Base-by-base conservation (phyloP, 2,888 invertebrate genomes). In the Fragum sueziense region DNA sequence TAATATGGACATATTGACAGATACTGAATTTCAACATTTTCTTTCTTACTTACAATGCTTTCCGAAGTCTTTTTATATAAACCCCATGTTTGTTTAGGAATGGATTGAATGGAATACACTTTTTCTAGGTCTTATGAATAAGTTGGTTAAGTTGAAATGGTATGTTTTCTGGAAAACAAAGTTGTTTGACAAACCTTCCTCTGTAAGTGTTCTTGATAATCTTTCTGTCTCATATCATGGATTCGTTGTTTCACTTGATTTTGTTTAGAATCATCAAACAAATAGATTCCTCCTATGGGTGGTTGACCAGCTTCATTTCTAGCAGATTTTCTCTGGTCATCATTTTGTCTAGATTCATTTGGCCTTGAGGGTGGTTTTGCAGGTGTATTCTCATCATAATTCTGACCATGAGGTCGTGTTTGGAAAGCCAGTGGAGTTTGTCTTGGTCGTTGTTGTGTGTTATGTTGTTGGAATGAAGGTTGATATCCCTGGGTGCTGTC, bases 251-350 rank as follows among this genome's bases (percentile, higher is more conserved):
- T 65, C 17, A 65, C 31, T n/a, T 37, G 6, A 33, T 65, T 41
- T 25, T 65, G 65, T 27, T 41, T 65, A 4, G 65, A 41, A 65
- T 65, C 65, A 65, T 65, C 65, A 65, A 65, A 65, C 41, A 65
- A 33, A 65, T 65, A 65, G 3, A 65, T 11, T 7, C 65, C 65
- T 34, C 65, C 65, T 27, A 65, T 65, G 29, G 61, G 31, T 27
- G 65, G 65, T 47, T 47, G 47, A 27, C 41, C 41, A 7, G 17
- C 65, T 65, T 33, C 31, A 31, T 31, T 31, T 20, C 25, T 14
- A 22, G 65, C 25, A 65, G 61, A 33, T 65, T 34, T 22, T 2
- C 27, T 34, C 25, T 65, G 65, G 41, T 25, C 41, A n/a, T 65
- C 65, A 11, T 22, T 22, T 33, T 65, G 20, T 27, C 41, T 65